Percentiles rank a stretch among this genome's conserved stretches.
Evolutionary conservation across 2,797 vertebrate genomes (phyloP).

Genomic region (Chelonia mydas): DNA sequence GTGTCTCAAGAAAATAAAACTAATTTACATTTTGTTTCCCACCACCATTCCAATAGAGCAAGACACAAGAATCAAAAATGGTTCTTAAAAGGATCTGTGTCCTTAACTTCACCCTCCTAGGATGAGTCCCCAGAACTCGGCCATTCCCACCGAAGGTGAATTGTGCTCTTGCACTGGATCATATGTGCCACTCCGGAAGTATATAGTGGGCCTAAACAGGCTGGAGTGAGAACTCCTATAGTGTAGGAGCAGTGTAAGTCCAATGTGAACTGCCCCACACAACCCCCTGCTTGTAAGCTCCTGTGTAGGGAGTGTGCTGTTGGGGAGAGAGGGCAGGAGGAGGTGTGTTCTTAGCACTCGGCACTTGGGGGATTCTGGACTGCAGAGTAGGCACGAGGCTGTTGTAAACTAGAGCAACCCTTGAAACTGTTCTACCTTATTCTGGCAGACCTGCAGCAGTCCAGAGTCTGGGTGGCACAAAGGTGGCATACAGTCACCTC

Average conservation of each 20-base stretch:
- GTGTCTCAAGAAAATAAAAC: not conserved
- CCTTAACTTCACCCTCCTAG: not conserved
- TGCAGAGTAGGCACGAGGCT: not conserved
- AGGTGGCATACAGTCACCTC: not conserved
- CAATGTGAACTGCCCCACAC: rapidly evolving
- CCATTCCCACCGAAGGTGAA: not conserved
- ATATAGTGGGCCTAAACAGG: not conserved
- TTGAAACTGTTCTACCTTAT: not conserved
- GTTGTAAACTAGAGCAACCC: not conserved
- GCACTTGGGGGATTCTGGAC: not conserved
- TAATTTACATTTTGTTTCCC: not conserved
- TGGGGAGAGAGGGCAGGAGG: not conserved
- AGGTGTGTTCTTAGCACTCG: not conserved
- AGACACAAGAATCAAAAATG: not conserved
- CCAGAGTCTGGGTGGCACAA: not conserved
- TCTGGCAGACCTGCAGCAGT: not conserved
- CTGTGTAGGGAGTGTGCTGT: not conserved
- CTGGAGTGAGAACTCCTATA: not conserved
- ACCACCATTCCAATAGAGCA: not conserved
- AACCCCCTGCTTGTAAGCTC: not conserved
- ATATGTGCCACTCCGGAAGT: not conserved
- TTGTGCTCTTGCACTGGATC: not conserved
- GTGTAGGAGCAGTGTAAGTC: not conserved
- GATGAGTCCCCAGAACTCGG: not conserved
- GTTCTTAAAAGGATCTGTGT: not conserved